These are phyloP conservation scores for Brachynemurus nebulosus DNA, from an alignment of 2,888 invertebrate genomes.

Conservation along the genomic window DNA sequence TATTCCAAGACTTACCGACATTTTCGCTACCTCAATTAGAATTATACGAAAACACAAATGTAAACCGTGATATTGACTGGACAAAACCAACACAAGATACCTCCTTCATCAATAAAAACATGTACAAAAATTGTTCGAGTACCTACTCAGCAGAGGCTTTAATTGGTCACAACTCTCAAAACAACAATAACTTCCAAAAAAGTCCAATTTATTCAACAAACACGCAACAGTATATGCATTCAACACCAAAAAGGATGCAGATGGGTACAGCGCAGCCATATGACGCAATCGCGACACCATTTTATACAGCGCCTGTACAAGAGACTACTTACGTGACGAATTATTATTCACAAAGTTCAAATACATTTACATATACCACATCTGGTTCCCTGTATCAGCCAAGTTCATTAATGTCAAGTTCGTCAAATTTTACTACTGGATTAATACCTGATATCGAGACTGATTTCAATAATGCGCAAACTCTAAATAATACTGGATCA, in stretches of 20 bases:
- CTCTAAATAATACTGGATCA: too few relatives aligned
- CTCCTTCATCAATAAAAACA: slow-evolving; percentile 1
- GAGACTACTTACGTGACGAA: neutral
- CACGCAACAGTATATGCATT: neutral
- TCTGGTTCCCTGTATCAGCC: slow-evolving; percentile 5
- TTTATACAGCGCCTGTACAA: neutral
- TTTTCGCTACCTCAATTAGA: too few relatives aligned
- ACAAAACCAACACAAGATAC: neutral
- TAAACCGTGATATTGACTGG: neutral
- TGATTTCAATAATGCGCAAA: too few relatives aligned
- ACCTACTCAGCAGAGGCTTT: slow-evolving; percentile 32
- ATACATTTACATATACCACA: slow-evolving; percentile 3
- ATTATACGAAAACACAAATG: too few relatives aligned
- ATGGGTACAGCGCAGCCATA: neutral
- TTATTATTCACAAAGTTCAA: slow-evolving; percentile 7
- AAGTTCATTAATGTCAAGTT: neutral
- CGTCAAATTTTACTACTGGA: too few relatives aligned
- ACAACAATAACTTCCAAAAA: neutral
- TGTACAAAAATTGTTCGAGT: slow-evolving; percentile 18
- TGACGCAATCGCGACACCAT: neutral
- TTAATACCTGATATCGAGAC: too few relatives aligned
- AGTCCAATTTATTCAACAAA: neutral
- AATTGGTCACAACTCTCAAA: slow-evolving; percentile 25
- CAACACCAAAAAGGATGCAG: neutral
- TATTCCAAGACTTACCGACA: too few relatives aligned